Conservation (phyloP, 2,113 vertebrate species). For the Tretioscincus oriximinensis region DNA sequence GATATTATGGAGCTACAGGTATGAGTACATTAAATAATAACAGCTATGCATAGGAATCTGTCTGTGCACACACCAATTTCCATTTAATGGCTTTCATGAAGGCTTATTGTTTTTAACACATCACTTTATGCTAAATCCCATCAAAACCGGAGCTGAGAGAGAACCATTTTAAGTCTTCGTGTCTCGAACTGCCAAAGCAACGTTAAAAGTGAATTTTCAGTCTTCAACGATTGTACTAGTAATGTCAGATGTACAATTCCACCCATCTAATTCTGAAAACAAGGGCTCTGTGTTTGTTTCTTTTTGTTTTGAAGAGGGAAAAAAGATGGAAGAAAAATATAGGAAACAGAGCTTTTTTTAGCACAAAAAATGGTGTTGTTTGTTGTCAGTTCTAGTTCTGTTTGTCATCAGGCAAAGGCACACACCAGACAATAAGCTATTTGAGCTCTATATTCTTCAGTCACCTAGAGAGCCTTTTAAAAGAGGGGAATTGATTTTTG, state of each 20-base stretch:
- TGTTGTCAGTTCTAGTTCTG: conserved; percentile 62
- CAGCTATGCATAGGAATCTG: too few relatives aligned
- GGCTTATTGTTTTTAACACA: too few relatives aligned
- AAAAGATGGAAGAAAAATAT: conserved; percentile 31
- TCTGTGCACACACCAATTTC: too few relatives aligned
- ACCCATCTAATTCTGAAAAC: conserved; percentile 52
- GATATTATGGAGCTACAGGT: too few relatives aligned
- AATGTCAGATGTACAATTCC: conserved; percentile 14
- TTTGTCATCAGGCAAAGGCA: conserved; percentile 64
- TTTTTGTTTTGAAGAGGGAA: not conserved
- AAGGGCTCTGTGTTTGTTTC: not conserved
- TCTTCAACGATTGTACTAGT: not conserved
- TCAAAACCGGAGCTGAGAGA: too few relatives aligned
- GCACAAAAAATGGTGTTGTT: conserved; percentile 41
- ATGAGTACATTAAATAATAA: too few relatives aligned
- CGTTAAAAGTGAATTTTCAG: not conserved
- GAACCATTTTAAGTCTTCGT: too few relatives aligned
- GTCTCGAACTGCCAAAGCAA: not conserved
- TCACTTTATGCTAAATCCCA: too few relatives aligned
- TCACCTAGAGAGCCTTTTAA: conserved; percentile 49
- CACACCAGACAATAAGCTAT: conserved; percentile 56
- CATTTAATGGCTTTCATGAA: too few relatives aligned
- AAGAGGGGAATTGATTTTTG: conserved; percentile 65
- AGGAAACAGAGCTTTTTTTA: conserved; percentile 56
- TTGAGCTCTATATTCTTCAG: conserved; percentile 54